These are phyloP conservation scores for Calliphora vomitoria DNA, from an alignment of 2,888 invertebrate genomes.

Conservation along the genomic window DNA sequence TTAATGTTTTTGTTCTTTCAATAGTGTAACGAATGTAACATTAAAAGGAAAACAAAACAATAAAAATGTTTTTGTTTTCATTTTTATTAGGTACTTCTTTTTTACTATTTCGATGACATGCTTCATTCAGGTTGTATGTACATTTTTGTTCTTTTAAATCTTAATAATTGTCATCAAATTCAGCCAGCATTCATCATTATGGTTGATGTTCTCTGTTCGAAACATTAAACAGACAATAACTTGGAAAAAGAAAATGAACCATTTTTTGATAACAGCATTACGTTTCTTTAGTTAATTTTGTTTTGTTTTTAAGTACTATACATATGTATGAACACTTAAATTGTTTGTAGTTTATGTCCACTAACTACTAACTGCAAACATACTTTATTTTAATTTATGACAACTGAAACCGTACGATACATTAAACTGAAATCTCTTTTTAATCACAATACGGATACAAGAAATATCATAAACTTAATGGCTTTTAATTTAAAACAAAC, in stretches of 20 bases:
- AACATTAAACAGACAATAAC: slow-evolving; percentile 8
- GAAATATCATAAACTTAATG: not conserved
- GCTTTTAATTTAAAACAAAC: not conserved
- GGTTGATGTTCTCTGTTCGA: not conserved
- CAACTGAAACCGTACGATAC: slow-evolving; percentile 5
- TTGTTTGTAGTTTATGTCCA: not conserved
- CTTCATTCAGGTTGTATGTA: slow-evolving; percentile 20
- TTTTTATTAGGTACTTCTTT: not conserved
- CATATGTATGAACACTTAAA: slow-evolving; percentile 1
- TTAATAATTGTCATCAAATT: not conserved
- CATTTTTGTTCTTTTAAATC: slow-evolving; percentile 10
- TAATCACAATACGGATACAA: not conserved
- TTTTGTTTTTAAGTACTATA: not conserved
- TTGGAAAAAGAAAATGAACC: not conserved
- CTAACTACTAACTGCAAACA: not conserved
- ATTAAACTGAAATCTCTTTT: slow-evolving; percentile 10
- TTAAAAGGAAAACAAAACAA: not conserved
- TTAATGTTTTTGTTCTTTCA: not conserved
- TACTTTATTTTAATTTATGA: slow-evolving; percentile 15
- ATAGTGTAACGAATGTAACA: not conserved
- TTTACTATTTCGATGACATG: slow-evolving; percentile 23
- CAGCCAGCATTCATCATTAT: not conserved
- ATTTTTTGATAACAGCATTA: not conserved
- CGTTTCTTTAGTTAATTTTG: not conserved
- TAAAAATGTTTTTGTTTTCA: slow-evolving; percentile 12